Evolutionary conservation across 2,888 invertebrate species (phyloP).

Genomic region (Desoria tigrina): DNA sequence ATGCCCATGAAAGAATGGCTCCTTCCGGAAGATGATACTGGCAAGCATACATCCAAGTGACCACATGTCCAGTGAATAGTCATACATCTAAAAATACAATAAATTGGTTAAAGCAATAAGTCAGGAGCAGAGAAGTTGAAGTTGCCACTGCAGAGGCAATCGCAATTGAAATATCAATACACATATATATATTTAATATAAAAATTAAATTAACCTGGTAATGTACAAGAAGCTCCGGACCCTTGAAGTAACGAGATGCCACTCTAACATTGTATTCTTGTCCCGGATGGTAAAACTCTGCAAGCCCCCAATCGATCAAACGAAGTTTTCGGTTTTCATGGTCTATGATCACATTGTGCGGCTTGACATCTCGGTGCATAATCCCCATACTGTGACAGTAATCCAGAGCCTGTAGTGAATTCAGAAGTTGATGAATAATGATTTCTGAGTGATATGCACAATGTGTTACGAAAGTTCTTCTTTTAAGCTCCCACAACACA

Average conservation of each 20-base stretch:
- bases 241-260: conserved; percentile 99
- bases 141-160: neutral
- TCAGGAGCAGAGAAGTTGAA: too few species aligned
- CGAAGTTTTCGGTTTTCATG: conserved; percentile 98
- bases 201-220: conserved; percentile 67
- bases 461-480: too few species aligned
- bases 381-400: conserved; percentile 99
- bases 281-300: conserved; percentile 99
- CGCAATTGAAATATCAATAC: too few species aligned
- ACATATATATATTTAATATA: neutral
- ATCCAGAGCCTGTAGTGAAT: conserved; percentile 73
- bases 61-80: conserved; percentile 99
- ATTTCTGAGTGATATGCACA: conserved; percentile 33
- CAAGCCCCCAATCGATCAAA: conserved; percentile 99
- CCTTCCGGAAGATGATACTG: conserved; percentile 99
- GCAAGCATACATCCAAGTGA: conserved; percentile 99
- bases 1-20: conserved; percentile 99
- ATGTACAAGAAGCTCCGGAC: conserved; percentile 97
- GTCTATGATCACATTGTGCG: conserved; percentile 99
- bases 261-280: conserved; percentile 99
- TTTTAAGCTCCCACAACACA: too few species aligned
- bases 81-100: conserved; percentile 99
- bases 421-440: too few species aligned
- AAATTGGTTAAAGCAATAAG: too few species aligned
- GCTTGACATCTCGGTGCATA: conserved; percentile 99